Evolutionary conservation across 2,113 vertebrate genomes (phyloP), one percentile per base, ranked within the genome.

Genomic region (Rhinolophus ferrumequinum): DNA sequence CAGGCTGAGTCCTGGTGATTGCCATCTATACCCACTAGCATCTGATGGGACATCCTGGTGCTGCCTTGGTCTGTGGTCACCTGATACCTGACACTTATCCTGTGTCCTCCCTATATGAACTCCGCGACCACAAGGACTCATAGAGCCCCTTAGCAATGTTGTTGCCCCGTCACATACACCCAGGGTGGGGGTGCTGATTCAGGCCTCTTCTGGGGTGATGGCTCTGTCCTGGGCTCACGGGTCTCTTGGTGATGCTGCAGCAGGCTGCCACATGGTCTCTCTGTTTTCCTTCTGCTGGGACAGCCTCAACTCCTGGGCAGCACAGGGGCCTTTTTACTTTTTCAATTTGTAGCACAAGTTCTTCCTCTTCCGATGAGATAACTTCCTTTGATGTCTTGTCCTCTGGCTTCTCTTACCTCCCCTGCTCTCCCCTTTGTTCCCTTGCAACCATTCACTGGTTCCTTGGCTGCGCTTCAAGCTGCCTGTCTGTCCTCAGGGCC

Each of bases 251-350:
- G 47, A 50, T 16, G 1, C 35, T 6, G 33, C 3, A 7, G 41
- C 16, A 64, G 64, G 66, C 44, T 62, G 54, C 64, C 18, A 5
- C 6, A 0, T 12, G 0, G 7, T 28, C 33, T 58, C 1, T 54
- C 44, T 56, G 44, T n/a, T 52, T 30, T 13, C 33, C 60, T 76
- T 33, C 6, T 28, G 47, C 16, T 52, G 16, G 3, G 2, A 11
- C 0, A 15, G 24, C 19, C 44, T 66, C 47, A 50, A 15, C 67
- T 38, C 44, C 35, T 13, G 24, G 41, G 62, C 8, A 79, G 62
- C 35, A 18, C 35, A 18, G 52, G 50, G 28, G 15, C 5, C 30
- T 21, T 76, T 56, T 56, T 30, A 10, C 38, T n/a, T 18, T 38
- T 54, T 76, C 6, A 44, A 19, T 16, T 15, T 44, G 14, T 12